Percentiles rank a stretch among this genome's conserved stretches.
phyloP scores from a whole-genome alignment of 1,140 invertebrate genomes.

The Epicauta chinensis region DNA sequence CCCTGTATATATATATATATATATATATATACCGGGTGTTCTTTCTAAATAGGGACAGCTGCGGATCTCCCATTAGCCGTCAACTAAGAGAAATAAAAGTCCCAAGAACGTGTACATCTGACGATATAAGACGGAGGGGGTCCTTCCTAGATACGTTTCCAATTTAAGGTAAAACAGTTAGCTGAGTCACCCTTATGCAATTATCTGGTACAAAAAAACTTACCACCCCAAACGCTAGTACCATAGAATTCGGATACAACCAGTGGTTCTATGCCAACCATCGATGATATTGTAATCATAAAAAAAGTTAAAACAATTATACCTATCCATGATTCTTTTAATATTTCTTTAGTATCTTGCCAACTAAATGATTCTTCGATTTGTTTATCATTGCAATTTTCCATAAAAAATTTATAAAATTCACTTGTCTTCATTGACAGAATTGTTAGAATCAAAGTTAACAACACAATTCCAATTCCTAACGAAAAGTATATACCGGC shows the following conservation, averaged over 20 bases:
- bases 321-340: slow-evolving; percentile 1
- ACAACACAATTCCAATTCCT: background rate
- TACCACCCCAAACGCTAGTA: slow-evolving; percentile 1
- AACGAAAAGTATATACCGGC: slow-evolving; percentile 4
- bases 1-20: too few relatives aligned
- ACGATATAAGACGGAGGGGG: too few relatives aligned
- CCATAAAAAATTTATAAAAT: too few relatives aligned
- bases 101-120: too few relatives aligned
- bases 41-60: too few relatives aligned
- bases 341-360: background rate
- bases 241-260: background rate
- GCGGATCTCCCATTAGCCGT: too few relatives aligned
- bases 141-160: too few relatives aligned
- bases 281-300: background rate
- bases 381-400: background rate
- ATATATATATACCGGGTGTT: too few relatives aligned
- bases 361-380: background rate
- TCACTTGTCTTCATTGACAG: background rate
- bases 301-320: background rate
- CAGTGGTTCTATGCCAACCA: background rate
- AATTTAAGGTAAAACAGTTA: too few relatives aligned
- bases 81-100: too few relatives aligned
- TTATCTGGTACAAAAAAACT: background rate
- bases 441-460: background rate
- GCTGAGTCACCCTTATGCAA: too few relatives aligned